These are phyloP conservation scores for Cryptocheilus praepositus DNA, from an alignment of 2,888 invertebrate species.

Conservation along the genomic window DNA sequence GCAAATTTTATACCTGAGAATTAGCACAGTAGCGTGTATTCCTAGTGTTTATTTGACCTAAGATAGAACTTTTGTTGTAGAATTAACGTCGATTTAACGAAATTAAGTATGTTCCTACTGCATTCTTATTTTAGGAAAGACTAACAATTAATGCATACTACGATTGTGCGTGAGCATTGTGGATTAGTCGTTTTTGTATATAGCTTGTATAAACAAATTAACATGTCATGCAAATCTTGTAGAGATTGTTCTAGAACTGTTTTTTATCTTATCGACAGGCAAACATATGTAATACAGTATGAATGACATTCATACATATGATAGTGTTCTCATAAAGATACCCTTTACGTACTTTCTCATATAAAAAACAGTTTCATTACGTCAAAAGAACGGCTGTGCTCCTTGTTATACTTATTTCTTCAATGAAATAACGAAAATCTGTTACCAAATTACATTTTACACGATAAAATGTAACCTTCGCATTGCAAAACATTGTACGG, in stretches of 20 bases:
- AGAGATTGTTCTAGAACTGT: constrained; percentile 39
- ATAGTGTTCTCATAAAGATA: constrained; percentile 24
- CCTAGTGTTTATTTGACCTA: no score
- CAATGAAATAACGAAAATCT: constrained; percentile 13
- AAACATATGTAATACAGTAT: constrained; percentile 22
- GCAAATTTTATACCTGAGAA: not conserved
- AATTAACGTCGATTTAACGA: not conserved
- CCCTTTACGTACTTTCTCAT: constrained; percentile 33
- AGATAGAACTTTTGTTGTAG: not conserved
- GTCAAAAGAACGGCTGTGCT: constrained; percentile 41
- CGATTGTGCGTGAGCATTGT: constrained; percentile 40
- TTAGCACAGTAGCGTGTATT: not conserved
- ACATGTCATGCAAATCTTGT: constrained; percentile 34
- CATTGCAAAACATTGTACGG: constrained; percentile 8
- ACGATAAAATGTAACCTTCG: constrained; percentile 12
- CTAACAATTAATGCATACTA: constrained; percentile 38
- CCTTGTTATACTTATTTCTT: constrained; percentile 35
- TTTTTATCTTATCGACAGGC: constrained; percentile 41
- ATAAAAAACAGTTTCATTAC: constrained; percentile 27
- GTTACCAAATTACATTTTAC: constrained; percentile 20
- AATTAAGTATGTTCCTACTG: constrained; percentile 31
- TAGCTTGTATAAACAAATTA: constrained; percentile 55
- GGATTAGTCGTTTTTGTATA: constrained; percentile 55
- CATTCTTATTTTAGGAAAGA: constrained; percentile 47
- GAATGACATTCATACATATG: constrained; percentile 27